A percentile compares a stretch with the other conserved stretches of the same genome.
These are phyloP conservation scores for Regulus satrapa DNA, from an alignment of 2,113 vertebrate genomes.

Conservation along the genomic window DNA sequence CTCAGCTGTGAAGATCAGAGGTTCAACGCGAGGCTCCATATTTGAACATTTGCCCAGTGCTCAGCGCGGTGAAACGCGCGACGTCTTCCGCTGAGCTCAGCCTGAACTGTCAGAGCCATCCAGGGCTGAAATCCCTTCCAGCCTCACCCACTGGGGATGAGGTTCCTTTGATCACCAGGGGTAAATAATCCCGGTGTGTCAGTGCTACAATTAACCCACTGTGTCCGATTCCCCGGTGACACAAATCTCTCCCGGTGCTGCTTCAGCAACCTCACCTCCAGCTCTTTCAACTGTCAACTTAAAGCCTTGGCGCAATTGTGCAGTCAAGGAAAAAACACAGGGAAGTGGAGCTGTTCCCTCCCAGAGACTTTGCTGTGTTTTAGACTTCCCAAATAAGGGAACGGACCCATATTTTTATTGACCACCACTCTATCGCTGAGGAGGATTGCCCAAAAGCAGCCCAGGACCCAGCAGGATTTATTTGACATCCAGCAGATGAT, in stretches of 20 bases:
- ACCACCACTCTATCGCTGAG: neutral
- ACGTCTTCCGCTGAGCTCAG: slow-evolving; percentile 16
- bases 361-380: neutral
- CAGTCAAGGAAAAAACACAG: neutral
- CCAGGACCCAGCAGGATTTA: neutral
- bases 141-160: neutral
- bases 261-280: neutral
- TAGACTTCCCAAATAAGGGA: neutral
- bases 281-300: neutral
- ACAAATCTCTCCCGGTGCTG: neutral
- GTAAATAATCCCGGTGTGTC: neutral
- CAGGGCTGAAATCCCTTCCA: neutral
- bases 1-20: neutral
- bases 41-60: neutral
- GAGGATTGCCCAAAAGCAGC: neutral
- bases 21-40: neutral
- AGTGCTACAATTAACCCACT: slow-evolving; percentile 26
- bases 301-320: neutral
- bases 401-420: neutral
- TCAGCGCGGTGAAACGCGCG: neutral
- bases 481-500: neutral
- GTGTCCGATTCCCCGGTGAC: neutral
- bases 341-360: neutral
- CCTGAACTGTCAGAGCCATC: neutral
- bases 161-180: slow-evolving; percentile 26